Base-by-base conservation (phyloP, 1,140 invertebrate species). In the Mercenaria mercenaria region DNA sequence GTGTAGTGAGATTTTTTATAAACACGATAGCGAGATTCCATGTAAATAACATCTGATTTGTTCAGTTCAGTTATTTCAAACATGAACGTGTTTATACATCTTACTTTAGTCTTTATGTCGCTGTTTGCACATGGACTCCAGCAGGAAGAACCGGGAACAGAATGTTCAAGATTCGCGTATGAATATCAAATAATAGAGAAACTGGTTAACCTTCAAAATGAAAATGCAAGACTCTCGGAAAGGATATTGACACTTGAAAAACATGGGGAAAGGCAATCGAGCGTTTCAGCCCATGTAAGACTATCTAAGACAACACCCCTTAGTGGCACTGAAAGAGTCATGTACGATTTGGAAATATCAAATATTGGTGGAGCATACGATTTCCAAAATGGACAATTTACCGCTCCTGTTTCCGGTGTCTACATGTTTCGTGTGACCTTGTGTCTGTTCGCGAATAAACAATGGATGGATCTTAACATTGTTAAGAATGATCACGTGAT, bases 401-500 rank as follows among this genome's bases (percentile, higher is more conserved):
- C 23, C 77, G 47, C 50, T 4, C 50, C 77, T 4, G 77, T 80
- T 26, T 20, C 43, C 2, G 77, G 77, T n/a, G 15, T 80, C 1
- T 80, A 80, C 37, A n/a, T 80, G 43, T 32, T 80, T 13, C 43
- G 29, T 34, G 77, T 80, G 13, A 13, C 20, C 1, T 20, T 34
- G 18, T 80, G 77, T 56, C 37, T 80, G 32, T n/a, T n/a, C 26
- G 29, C 52, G 6, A n/a, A 47, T 32, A 26, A 10, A 34, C 2
- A 80, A 23, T 80, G 77, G 77, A 80, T 80, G 41, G 77, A 80
- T 29, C 26, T 80, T 13, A 59, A 80, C 26, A 80, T 80, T 52
- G n/a, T 80, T 1, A 80, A 56, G n/a, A 47, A 80, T 15, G 77
- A 47, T 20, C 15, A 4, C 1, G 47, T 80, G 4, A 80, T 80